Base-by-base conservation (phyloP, 2,797 vertebrate genomes). In the Rallus crepitans region DNA sequence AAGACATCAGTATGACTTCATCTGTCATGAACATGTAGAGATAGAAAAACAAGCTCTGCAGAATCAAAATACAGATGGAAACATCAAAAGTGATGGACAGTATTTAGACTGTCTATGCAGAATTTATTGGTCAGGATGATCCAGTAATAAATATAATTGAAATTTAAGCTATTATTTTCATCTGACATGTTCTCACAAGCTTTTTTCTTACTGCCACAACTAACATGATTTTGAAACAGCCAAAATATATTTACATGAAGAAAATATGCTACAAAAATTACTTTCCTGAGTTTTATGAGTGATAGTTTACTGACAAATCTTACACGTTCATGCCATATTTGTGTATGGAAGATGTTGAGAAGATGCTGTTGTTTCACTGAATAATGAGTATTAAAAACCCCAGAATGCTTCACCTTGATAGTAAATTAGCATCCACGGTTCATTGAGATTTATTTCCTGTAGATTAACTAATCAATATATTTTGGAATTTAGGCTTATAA, bases 301-400 rank as follows among this genome's bases (percentile, higher is more conserved):
- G 45, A 30, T 52, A 39, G 5, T 94, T 89, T 90, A 30, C 39
- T 59, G 12, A 60, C 7, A 4, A 66, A 61, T 60, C 33, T 71
- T 56, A 52, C 70, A 82, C 64, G 59, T 95, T 95, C 85, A 73
- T 81, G 40, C 21, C 57, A 13, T 63, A 78, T 96, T 95, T 70
- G 11, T 91, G 35, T 47, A 8, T 93, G 75, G 78, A 93, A 97
- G 90, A 95, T 96, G 69, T 55, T 85, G 92, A 90, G 37, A 92
- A 73, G 52, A 79, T 80, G 27, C 33, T 55, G 9, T 48, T 77
- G 11, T 17, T 73, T 85, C 24, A 35, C n/a, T 79, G 47, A 64
- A 30, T 48, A 78, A 87, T n/a, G 70, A 52, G 28, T 59, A 13
- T 61, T 93, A 82, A 89, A 90, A 87, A 75, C 33, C 21, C 24